Base-by-base conservation (phyloP, 2,888 invertebrate species). In the Sphinx pinastri region DNA sequence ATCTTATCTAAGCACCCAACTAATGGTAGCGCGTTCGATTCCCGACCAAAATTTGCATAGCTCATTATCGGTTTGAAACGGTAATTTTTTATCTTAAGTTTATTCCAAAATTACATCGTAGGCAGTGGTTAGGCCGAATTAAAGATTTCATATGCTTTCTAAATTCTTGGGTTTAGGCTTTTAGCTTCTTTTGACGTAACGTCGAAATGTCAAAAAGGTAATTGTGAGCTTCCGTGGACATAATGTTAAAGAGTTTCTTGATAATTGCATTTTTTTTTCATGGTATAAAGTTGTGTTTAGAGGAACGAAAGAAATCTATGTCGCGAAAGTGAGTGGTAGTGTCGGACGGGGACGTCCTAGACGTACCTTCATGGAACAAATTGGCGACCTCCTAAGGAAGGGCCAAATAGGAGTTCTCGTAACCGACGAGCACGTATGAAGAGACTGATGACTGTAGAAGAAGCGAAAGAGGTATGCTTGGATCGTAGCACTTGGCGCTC, bases 21-120 rank as follows among this genome's bases (percentile, higher is more conserved):
- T 91, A 90, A 91, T 89, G 78, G 83, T 82, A 86, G 47, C 81
- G 80, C 79, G 83, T 85, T 88, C 82, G 85, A 82, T 78, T 84
- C 84, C 81, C 78, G 75, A 72, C 54, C 69, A 59, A 79, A 85
- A 94, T 94, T 94, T 87, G 91, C 93, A 94, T 94, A 89, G 80
- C 83, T 92, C 91, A 94, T 94, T 92, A 89, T 87, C 84, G 89
- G 92, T 86, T 92, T 75, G 79, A 77, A 77, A 77, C 82, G 73
- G 82, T 84, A 89, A 92, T 92, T 90, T 90, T 85, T 83, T 80
- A 75, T 38, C 38, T 38, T 38, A 79, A 78, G 71, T 51, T 71
- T 76, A 76, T 77, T 75, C 76, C 69, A 76, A 75, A 77, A 76
- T 76, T 76, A 76, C 75, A 72, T 49, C 69, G 71, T 82, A 84